A percentile compares a stretch with the other conserved stretches of the same genome.
Conservation (phyloP, 2,888 invertebrate species). For the Tipula lateralis region DNA sequence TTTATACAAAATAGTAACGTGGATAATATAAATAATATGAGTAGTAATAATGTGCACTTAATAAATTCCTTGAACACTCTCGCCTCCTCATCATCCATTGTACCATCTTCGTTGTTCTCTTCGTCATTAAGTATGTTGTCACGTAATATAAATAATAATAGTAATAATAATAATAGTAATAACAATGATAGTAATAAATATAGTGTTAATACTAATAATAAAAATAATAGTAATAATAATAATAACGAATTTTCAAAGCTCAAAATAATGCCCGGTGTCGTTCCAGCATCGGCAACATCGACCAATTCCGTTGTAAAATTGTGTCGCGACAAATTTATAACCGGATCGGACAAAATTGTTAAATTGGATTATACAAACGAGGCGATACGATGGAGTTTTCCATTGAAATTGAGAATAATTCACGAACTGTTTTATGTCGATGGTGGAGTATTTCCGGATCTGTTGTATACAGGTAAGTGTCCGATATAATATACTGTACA, state of each 20-base stretch:
- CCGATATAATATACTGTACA: no score
- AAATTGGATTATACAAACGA: background rate
- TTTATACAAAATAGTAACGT: conserved; percentile 24
- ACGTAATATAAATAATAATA: background rate
- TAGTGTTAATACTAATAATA: background rate
- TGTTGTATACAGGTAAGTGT: conserved; percentile 42
- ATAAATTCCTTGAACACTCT: background rate
- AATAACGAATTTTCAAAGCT: background rate
- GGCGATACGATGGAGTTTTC: background rate
- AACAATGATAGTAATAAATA: background rate
- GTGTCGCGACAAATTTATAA: background rate
- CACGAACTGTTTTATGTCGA: conserved; percentile 42
- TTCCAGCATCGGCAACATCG: background rate
- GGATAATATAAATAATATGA: background rate
- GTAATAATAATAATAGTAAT: background rate
- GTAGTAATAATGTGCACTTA: conserved; percentile 28
- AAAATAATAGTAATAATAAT: background rate
- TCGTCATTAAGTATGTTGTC: background rate
- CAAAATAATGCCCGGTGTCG: background rate
- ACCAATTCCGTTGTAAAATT: background rate
- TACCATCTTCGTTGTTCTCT: background rate
- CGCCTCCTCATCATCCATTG: background rate
- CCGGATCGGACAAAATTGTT: background rate
- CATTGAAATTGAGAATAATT: conserved; percentile 20
- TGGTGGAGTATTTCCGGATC: conserved; percentile 40